Conservation (phyloP, 2,888 invertebrate species). For the Lacanobia wlatinum region DNA sequence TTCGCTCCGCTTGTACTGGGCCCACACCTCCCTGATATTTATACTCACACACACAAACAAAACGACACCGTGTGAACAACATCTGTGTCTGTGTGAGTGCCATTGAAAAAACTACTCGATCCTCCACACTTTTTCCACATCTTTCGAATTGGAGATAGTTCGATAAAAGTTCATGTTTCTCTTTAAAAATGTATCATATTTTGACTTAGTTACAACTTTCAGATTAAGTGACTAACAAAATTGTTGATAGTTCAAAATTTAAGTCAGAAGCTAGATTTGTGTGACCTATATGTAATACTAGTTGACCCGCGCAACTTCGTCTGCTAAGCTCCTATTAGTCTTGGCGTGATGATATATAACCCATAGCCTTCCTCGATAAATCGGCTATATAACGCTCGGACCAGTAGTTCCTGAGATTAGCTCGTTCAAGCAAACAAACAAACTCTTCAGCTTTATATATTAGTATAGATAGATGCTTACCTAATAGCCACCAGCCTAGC, state of each 20-base stretch:
- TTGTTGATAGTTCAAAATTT: neutral
- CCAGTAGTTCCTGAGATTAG: no score
- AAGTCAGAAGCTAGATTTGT: neutral
- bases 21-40: slow-evolving; percentile 66
- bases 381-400: no score
- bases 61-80: slow-evolving; percentile 54
- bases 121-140: slow-evolving; percentile 73
- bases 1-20: slow-evolving; percentile 19
- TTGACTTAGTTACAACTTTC: neutral
- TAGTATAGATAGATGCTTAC: no score
- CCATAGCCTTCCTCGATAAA: no score
- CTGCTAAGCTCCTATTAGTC: no score
- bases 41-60: slow-evolving; percentile 70
- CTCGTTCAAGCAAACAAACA: no score
- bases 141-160: slow-evolving; percentile 59
- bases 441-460: no score
- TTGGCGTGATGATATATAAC: no score
- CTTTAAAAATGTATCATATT: slow-evolving; percentile 28
- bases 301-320: no score
- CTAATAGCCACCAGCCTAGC: no score
- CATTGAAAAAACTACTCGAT: slow-evolving; percentile 68
- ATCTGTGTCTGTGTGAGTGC: slow-evolving; percentile 60
- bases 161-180: slow-evolving; percentile 41
- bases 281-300: neutral
- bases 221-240: neutral